Base-by-base conservation (phyloP, 2,113 vertebrate genomes). In the Oreotrochilus melanogaster region DNA sequence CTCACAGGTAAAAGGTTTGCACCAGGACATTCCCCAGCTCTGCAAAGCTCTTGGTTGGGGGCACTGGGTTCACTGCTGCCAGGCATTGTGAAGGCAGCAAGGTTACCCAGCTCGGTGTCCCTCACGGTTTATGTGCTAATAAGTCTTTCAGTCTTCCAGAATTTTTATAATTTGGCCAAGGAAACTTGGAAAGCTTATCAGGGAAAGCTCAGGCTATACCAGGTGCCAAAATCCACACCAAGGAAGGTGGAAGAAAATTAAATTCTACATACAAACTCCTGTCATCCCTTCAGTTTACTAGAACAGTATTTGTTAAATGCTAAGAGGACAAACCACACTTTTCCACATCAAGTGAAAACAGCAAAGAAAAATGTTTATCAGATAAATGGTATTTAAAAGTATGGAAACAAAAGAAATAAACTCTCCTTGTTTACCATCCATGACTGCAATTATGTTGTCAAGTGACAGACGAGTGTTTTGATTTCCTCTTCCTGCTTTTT, bases 401-500 rank as follows among this genome's bases (percentile, higher is more conserved):
- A 67, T 42, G 53, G 72, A 80, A 74, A 84, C 19, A 58, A 78
- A 72, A 62, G 75, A 96, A 96, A 93, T 61, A 93, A 92, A 78
- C 69, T 78, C 64, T 56, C 43, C 88, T 69, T 96, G 92, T 94
- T 96, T 97, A 96, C 80, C 81, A 70, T 30, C 85, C 92, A 51
- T 61, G 76, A 65, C 92, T 93, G 75, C 88, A 96, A 96, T 97
- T 95, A 93, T 30, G 78, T 30, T 93, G 88, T 94, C 95, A 95
- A 90, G 75, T 48, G 67, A 64, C 4, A 88, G 72, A 67, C 9
- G 51, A 92, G 67, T 84, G 88, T 78, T 97, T 96, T 88, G 75
- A 94, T 80, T 94, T 93, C 69, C 72, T 84, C 69, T 84, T 95
- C 79, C 82, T 93, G 60, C 82, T 92, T 84, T 90, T 57, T 90